Percentiles rank a stretch among this genome's conserved stretches.
Conservation (phyloP, 2,888 invertebrate genomes). For the Spisula subtruncata region DNA sequence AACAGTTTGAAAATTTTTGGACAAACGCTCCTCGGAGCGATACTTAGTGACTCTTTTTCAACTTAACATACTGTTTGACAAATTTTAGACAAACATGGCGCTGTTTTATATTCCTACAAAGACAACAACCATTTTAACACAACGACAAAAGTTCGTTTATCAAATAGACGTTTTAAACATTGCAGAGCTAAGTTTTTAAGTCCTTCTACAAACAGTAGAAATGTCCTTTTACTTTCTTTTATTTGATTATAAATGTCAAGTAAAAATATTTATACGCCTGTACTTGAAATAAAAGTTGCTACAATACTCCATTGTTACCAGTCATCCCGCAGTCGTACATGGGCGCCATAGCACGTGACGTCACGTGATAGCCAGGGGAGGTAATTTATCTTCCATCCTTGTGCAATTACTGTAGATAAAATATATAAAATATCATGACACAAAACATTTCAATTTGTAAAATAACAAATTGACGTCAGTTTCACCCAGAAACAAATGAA, state of each 20-base stretch:
- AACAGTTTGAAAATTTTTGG: not conserved
- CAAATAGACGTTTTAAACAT: not conserved
- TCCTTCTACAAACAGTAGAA: not conserved
- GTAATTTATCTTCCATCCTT: not conserved
- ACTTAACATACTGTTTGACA: not conserved
- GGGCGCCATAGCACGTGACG: conserved; percentile 24
- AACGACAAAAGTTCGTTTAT: not conserved
- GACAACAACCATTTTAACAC: not conserved
- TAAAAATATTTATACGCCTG: conserved; percentile 15
- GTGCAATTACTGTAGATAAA: not conserved
- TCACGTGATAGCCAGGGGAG: not conserved
- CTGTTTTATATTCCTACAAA: not conserved
- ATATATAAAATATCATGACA: conserved; percentile 7
- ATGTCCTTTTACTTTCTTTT: not conserved
- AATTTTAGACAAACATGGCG: not conserved
- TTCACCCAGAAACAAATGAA: conserved; percentile 17
- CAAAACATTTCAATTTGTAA: conserved; percentile 34
- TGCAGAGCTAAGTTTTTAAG: not conserved
- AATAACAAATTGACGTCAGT: conserved; percentile 28
- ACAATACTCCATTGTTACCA: conserved; percentile 27
- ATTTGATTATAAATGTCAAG: conserved; percentile 20
- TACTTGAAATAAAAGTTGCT: not conserved
- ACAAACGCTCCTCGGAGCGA: not conserved
- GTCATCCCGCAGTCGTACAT: not conserved
- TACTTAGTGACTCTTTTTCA: not conserved